These are phyloP conservation scores for Excalfactoria chinensis DNA, from an alignment of 2,113 vertebrate genomes.

Conservation along the genomic window DNA sequence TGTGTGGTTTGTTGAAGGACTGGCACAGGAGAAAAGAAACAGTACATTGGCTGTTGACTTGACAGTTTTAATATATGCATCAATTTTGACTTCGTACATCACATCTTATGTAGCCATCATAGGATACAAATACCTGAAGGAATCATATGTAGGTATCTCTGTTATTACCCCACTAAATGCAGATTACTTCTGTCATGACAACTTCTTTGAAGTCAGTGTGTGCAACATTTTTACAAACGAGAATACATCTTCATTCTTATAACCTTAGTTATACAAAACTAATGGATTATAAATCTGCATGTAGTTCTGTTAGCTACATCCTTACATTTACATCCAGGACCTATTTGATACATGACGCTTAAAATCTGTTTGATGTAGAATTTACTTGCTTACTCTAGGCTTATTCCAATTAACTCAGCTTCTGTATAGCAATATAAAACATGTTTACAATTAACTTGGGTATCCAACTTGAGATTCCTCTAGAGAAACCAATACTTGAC, in stretches of 20 bases:
- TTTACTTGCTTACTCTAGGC: neutral
- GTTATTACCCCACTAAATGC: neutral
- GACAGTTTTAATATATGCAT: neutral
- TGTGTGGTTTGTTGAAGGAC: neutral
- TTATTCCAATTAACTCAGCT: neutral
- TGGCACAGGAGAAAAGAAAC: neutral
- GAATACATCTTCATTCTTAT: neutral
- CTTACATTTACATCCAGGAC: neutral
- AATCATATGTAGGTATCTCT: neutral
- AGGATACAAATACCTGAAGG: neutral
- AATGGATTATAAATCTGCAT: neutral
- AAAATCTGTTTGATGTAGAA: neutral
- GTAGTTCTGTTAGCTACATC: neutral
- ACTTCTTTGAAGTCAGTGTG: neutral
- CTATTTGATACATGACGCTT: neutral
- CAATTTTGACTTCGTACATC: neutral
- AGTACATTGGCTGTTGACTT: neutral
- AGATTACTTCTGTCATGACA: no score
- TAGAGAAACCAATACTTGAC: neutral
- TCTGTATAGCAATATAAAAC: neutral
- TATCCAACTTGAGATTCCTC: neutral
- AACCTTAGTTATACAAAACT: neutral
- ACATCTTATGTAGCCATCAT: neutral
- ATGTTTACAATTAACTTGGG: neutral
- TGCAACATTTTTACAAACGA: neutral